These are phyloP conservation scores for Castor canadensis DNA, from an alignment of 2,113 vertebrate genomes.

Conservation along the genomic window DNA sequence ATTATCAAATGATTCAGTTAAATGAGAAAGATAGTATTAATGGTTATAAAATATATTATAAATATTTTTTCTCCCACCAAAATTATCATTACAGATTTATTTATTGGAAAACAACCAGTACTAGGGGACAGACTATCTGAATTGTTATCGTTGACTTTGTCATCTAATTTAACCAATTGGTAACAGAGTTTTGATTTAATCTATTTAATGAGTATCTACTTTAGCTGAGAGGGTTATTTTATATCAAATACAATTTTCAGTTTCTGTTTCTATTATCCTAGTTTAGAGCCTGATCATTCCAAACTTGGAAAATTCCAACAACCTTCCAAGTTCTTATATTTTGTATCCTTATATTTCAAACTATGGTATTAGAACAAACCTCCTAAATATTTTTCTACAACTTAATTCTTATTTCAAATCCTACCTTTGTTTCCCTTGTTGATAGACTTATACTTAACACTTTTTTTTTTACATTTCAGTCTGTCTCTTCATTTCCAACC, in stretches of 20 bases:
- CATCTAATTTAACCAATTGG: neutral
- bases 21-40: neutral
- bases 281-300: neutral
- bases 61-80: neutral
- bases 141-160: neutral
- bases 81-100: neutral
- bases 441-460: neutral
- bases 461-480: neutral
- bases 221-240: neutral
- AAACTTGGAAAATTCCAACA: neutral
- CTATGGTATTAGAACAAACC: neutral
- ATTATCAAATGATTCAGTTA: neutral
- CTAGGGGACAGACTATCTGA: neutral
- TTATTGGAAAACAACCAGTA: neutral
- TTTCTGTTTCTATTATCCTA: neutral
- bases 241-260: neutral
- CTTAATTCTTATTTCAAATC: neutral
- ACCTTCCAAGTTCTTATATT: neutral
- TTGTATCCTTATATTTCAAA: neutral
- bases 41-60: neutral
- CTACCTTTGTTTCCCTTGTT: neutral
- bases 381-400: neutral
- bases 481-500: neutral
- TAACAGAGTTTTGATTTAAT: neutral
- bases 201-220: neutral